These are phyloP conservation scores for Trypoxylus dichotomus DNA, from an alignment of 1,140 invertebrate species.

Conservation along the genomic window DNA sequence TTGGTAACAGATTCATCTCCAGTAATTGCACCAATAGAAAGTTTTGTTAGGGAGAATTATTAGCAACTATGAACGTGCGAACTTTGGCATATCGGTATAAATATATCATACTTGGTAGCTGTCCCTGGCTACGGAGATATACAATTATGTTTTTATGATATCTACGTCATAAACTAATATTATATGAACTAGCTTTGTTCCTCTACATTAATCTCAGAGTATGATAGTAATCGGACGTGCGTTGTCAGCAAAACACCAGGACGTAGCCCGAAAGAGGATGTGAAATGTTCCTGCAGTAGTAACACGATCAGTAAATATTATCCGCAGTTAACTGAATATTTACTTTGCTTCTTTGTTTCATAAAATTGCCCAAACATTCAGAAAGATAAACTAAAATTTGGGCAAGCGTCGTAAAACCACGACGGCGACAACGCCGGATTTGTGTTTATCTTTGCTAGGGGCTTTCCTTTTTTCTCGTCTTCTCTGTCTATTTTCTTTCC, in stretches of 20 bases:
- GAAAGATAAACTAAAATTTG: conserved; percentile 18
- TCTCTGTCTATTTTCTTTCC: not conserved
- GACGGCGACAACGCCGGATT: not conserved
- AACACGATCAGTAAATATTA: conserved; percentile 14
- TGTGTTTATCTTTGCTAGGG: conserved; percentile 3
- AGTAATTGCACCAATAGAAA: too few relatives aligned
- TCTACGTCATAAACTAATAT: not conserved
- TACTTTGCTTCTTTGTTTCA: conserved; percentile 19
- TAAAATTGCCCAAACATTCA: conserved; percentile 20
- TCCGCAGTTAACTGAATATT: conserved; percentile 12
- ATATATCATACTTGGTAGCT: too few relatives aligned
- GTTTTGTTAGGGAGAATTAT: too few relatives aligned
- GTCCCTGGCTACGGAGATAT: too few relatives aligned
- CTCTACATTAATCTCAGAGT: conserved; percentile 1
- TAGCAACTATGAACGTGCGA: too few relatives aligned
- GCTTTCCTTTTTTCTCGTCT: not conserved
- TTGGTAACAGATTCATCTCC: too few relatives aligned
- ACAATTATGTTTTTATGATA: not conserved
- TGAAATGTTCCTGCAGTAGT: not conserved
- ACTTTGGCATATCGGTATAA: too few relatives aligned
- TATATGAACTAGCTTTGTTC: not conserved
- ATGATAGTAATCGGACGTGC: not conserved
- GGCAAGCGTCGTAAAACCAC: conserved; percentile 2
- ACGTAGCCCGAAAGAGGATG: not conserved
- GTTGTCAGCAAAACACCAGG: not conserved